A percentile compares a stretch with the other conserved stretches of the same genome.
Evolutionary conservation across 2,797 vertebrate genomes (phyloP).

Genomic region (Apogon talboti): DNA sequence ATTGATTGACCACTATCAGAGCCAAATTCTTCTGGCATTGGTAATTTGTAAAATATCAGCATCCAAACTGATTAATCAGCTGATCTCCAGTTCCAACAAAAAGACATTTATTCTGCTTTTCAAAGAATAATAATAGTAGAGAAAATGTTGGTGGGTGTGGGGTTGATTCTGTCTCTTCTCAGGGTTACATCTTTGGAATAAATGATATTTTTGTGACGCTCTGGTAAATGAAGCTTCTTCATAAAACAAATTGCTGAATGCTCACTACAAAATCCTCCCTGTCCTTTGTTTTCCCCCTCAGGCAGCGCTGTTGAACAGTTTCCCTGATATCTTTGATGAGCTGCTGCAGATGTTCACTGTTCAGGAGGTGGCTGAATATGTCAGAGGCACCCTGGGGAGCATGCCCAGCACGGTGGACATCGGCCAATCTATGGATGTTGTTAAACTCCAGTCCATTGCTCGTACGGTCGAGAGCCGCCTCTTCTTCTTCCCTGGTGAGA

Average conservation of each 20-base stretch:
- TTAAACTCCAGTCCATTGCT: conserved; percentile 96
- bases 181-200: conserved; percentile 3
- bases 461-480: conserved; percentile 96
- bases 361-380: conserved; percentile 96
- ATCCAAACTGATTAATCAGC: too few relatives aligned
- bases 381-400: conserved; percentile 94
- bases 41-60: too few relatives aligned
- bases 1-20: too few relatives aligned
- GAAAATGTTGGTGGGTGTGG: background rate
- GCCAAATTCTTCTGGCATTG: too few relatives aligned
- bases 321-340: conserved; percentile 96
- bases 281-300: conserved; percentile 60
- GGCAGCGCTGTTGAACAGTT: conserved; percentile 95
- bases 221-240: conserved; percentile 2
- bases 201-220: background rate
- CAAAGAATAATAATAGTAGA: background rate
- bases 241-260: background rate
- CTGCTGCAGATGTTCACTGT: conserved; percentile 97
- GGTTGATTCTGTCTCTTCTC: background rate
- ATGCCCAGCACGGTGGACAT: conserved; percentile 97
- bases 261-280: conserved; percentile 6
- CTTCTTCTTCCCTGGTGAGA: conserved; percentile 96
- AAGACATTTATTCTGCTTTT: background rate
- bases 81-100: too few relatives aligned
- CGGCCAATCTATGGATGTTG: conserved; percentile 96